Base-by-base conservation (phyloP, 2,113 vertebrate genomes). In the Cariama cristata region DNA sequence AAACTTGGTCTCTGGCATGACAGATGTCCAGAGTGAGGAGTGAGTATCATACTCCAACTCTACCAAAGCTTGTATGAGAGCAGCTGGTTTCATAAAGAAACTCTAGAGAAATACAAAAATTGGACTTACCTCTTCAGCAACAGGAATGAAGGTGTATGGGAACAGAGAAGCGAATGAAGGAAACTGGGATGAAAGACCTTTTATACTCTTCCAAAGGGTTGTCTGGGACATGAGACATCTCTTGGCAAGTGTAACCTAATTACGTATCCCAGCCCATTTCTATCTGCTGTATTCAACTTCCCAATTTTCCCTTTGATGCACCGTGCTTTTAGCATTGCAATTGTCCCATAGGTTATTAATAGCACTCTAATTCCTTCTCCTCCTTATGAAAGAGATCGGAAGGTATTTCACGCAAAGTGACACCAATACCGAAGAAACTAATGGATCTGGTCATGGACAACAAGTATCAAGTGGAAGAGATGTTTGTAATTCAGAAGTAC, bases 141-240 rank as follows among this genome's bases (percentile, higher is more conserved):
- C 24, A 60, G 74, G 58, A 35, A 76, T 7, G 32, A 42, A 90
- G 28, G 9, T 49, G 58, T 35, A 8, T 24, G 8, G 56, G 40
- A 90, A 35, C 23, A 19, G 74, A 91, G 86, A 42, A 90, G 80
- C 0, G 42, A 88, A 52, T 94, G 93, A 62, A 82, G 77, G 42
- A 13, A 64, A 16, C 58, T 3, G 63, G 87, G 71, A 11, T 49
- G 58, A 53, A 53, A 64, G 74, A 88, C 40, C 92, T 96, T 97
- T 97, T 97, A 97, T 97, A 97, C 66, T 60, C 58, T 95, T 90
- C 17, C 47, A 49, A 50, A 9, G 66, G 62, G 17, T 93, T 94
- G 93, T 94, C 93, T 96, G 90, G 96, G 97, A 60, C 96, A 96
- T 90, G 97, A 97, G 77, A 11, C 96, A 97, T 89, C 95, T 77